These are phyloP conservation scores for Corythaixoides concolor DNA, from an alignment of 2,113 vertebrate genomes.

Conservation along the genomic window DNA sequence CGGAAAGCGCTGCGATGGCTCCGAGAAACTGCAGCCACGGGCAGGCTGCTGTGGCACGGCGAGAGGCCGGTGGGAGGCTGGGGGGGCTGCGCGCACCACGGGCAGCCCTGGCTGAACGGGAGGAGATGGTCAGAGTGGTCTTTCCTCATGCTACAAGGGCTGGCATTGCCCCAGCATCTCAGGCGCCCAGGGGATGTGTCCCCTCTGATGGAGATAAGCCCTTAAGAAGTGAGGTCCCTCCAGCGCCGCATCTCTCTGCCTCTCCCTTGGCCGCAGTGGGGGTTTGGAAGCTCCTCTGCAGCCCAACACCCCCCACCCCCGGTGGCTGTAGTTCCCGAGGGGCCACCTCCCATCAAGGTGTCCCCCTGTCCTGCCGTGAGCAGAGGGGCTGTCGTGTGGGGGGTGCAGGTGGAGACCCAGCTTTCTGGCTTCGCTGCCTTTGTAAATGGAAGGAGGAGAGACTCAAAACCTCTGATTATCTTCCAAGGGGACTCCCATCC, in stretches of 20 bases:
- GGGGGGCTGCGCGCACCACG: not conserved
- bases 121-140: not conserved
- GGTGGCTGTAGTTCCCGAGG: accelerated
- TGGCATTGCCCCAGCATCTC: not conserved
- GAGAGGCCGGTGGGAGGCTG: accelerated
- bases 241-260: not conserved
- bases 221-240: not conserved
- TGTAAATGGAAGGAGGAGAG: slow-evolving; percentile 58
- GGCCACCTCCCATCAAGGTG: not conserved
- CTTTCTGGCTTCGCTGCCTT: not conserved
- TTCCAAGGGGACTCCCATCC: slow-evolving; percentile 66
- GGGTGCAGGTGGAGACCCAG: not conserved
- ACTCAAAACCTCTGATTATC: slow-evolving; percentile 13
- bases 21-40: accelerated
- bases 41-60: not conserved
- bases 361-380: not conserved
- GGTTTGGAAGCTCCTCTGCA: not conserved
- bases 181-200: not conserved
- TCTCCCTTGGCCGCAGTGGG: not conserved
- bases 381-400: not conserved
- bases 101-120: not conserved
- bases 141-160: not conserved
- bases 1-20: accelerated
- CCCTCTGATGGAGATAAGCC: not conserved
- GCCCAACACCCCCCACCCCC: no score